Percentiles rank a stretch among this genome's conserved stretches.
phyloP scores from a whole-genome alignment of 2,888 invertebrate genomes.

The Glyphotaelius pellucidus region DNA sequence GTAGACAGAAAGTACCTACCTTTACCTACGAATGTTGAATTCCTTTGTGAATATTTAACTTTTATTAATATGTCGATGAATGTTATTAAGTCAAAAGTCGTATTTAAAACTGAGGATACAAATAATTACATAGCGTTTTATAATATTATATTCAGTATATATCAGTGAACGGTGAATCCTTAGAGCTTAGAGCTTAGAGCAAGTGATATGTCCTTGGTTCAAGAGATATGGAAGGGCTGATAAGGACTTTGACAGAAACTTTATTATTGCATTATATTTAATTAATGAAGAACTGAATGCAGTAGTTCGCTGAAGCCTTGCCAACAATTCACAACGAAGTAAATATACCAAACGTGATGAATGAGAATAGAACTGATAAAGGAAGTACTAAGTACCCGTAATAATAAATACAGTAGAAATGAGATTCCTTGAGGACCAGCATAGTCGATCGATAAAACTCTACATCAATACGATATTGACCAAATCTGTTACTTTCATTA shows the following conservation, averaged over 20 bases:
- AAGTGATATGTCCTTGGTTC: background rate
- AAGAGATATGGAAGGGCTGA: background rate
- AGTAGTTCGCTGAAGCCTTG: too few species aligned
- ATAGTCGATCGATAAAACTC: too few species aligned
- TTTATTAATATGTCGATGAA: background rate
- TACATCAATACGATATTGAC: too few species aligned
- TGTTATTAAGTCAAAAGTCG: background rate
- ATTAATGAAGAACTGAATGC: background rate
- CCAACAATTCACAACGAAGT: background rate
- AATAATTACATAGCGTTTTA: background rate
- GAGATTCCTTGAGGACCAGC: too few species aligned
- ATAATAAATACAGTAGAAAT: background rate
- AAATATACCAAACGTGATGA: background rate
- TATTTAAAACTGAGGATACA: background rate
- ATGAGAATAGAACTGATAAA: background rate
- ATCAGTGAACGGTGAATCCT: background rate
- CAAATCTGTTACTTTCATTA: too few species aligned
- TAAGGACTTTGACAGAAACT: background rate
- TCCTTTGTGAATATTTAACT: too few species aligned
- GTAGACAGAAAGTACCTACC: too few species aligned
- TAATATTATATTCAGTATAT: background rate
- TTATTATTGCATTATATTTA: background rate
- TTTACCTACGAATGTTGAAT: too few species aligned
- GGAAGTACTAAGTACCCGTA: background rate
- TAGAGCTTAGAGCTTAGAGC: background rate